These are phyloP conservation scores for Drosophila mauritiana DNA, from an alignment of 1,140 invertebrate genomes.

Conservation along the genomic window DNA sequence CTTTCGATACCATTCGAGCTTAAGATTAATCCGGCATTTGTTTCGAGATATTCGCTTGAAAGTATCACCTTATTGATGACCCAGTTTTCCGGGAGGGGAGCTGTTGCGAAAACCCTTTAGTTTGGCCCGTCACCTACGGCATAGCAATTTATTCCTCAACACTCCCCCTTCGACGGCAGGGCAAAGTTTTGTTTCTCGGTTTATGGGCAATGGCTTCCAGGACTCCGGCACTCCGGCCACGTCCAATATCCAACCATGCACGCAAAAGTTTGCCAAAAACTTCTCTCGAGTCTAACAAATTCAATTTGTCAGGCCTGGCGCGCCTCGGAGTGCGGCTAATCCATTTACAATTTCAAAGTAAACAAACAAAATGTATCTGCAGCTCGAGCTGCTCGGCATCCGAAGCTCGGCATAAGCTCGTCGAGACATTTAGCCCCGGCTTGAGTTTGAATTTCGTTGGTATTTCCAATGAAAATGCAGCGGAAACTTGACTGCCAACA, in stretches of 20 bases:
- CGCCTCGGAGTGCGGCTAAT: conserved; percentile 65
- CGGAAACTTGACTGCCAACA: conserved; percentile 48
- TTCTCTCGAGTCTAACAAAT: conserved; percentile 76
- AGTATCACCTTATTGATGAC: conserved; percentile 42
- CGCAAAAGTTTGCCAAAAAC: conserved; percentile 75
- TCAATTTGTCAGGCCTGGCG: conserved; percentile 79
- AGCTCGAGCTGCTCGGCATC: conserved; percentile 27
- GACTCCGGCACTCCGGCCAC: conserved; percentile 41
- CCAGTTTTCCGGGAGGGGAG: conserved; percentile 6
- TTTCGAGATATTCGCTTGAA: conserved; percentile 7
- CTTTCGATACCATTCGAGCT: conserved; percentile 27
- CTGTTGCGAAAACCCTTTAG: conserved; percentile 27
- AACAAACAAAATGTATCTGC: conserved; percentile 75
- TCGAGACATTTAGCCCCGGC: conserved; percentile 40
- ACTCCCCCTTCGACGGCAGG: conserved; percentile 39
- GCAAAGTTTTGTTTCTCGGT: conserved; percentile 62
- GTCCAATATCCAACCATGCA: conserved; percentile 75
- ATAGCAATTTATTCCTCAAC: conserved; percentile 74
- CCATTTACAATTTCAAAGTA: conserved; percentile 82
- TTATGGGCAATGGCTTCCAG: conserved; percentile 44
- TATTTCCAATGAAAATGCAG: conserved; percentile 63
- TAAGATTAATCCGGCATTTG: conserved; percentile 37
- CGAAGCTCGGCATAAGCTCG: conserved; percentile 32
- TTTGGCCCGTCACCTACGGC: conserved; percentile 47
- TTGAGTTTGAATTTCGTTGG: conserved; percentile 27